Conservation (phyloP, 2,888 invertebrate genomes). For the Phrixothrix hirtus region DNA sequence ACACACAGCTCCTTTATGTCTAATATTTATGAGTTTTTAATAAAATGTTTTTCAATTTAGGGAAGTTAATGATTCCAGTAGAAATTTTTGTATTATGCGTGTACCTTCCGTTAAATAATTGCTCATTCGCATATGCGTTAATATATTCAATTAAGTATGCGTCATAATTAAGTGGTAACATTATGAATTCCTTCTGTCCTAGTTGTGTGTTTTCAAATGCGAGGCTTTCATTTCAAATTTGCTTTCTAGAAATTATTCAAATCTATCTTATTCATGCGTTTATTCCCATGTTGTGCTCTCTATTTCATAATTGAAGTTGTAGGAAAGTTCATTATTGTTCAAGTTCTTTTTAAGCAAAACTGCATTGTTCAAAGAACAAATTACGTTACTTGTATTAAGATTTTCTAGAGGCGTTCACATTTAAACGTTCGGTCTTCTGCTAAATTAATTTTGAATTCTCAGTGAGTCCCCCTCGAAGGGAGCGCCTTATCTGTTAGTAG, state of each 20-base stretch:
- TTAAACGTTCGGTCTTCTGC: slow-evolving; percentile 47
- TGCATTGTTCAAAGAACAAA: slow-evolving; percentile 29
- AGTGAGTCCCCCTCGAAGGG: slow-evolving; percentile 36
- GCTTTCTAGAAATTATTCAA: slow-evolving; percentile 15
- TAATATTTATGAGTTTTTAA: too few species aligned
- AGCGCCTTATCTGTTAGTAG: slow-evolving; percentile 35
- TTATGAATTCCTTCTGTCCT: slow-evolving; percentile 19
- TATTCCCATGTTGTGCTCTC: not conserved
- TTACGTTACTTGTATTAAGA: slow-evolving; percentile 32
- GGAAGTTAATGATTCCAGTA: too few species aligned
- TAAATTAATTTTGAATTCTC: slow-evolving; percentile 51
- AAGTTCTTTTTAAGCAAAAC: slow-evolving; percentile 23
- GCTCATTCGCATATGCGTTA: slow-evolving; percentile 18
- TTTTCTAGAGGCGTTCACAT: slow-evolving; percentile 34
- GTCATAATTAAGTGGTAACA: slow-evolving; percentile 19
- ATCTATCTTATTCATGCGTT: slow-evolving; percentile 7
- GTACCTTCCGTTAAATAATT: too few species aligned
- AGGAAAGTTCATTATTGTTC: slow-evolving; percentile 15
- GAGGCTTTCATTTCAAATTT: slow-evolving; percentile 18
- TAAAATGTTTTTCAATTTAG: too few species aligned
- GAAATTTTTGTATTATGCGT: too few species aligned
- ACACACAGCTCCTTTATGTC: too few species aligned
- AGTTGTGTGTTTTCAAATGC: slow-evolving; percentile 6
- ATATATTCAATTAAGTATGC: slow-evolving; percentile 16
- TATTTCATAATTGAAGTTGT: slow-evolving; percentile 1